Conservation (phyloP, 2,113 vertebrate species). For the Odobenus rosmarus region DNA sequence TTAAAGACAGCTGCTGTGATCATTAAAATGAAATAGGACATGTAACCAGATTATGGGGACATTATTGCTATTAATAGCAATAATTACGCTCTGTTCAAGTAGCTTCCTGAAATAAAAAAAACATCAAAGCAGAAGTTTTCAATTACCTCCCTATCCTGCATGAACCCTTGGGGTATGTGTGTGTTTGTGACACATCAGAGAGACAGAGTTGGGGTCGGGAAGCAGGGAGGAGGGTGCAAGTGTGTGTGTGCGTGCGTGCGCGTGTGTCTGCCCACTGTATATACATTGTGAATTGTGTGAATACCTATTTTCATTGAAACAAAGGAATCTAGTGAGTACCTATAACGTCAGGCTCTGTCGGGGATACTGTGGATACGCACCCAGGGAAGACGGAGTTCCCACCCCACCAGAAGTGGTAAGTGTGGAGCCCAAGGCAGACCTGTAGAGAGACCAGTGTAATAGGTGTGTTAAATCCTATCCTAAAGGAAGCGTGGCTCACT, state of each 20-base stretch:
- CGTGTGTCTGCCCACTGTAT: neutral
- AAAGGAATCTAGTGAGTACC: neutral
- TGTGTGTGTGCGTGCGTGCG: neutral
- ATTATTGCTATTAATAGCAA: constrained; percentile 72
- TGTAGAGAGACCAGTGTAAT: neutral
- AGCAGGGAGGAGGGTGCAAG: neutral
- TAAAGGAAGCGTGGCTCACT: neutral
- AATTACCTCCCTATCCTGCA: constrained; percentile 40
- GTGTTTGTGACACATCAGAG: neutral
- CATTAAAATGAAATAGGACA: constrained; percentile 78
- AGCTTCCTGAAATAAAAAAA: constrained; percentile 77
- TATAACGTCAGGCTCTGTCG: no score
- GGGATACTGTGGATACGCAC: neutral
- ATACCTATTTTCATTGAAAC: neutral
- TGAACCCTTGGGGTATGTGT: constrained; percentile 52
- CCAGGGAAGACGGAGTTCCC: neutral
- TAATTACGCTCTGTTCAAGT: constrained; percentile 73
- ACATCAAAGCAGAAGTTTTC: constrained; percentile 76
- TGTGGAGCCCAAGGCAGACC: neutral
- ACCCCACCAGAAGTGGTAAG: neutral
- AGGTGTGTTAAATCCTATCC: neutral
- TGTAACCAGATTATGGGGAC: constrained; percentile 74
- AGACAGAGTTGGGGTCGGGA: neutral
- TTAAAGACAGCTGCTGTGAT: constrained; percentile 72
- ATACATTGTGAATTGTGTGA: neutral